Base-by-base conservation (phyloP, 2,113 vertebrate genomes). In the Gopherus flavomarginatus region DNA sequence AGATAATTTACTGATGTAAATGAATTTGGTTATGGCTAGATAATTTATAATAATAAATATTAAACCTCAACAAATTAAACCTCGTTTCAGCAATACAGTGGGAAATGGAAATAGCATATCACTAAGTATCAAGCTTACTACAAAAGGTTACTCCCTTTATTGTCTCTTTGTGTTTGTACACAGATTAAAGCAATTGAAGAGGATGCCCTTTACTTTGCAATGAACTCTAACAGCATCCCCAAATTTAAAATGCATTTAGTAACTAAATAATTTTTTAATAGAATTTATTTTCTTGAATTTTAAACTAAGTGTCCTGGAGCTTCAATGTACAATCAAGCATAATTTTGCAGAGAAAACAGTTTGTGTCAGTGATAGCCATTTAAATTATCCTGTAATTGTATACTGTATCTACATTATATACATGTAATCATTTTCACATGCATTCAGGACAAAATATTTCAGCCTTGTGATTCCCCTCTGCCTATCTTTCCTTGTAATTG, bases 11-110 rank as follows among this genome's bases (percentile, higher is more conserved):
- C 89, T 75, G 19, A 95, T 90, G 93, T 81, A 97, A 94, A 96
- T 94, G 2, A 49, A 35, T 88, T 92, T n/a, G 38, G 24, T 89
- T 95, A 87, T 3, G 54, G 83, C n/a, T 13, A 89, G 90, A 83
- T 93, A 56, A 94, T 95, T 96, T 91, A 95, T 92, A 89, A 90
- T 79, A 85, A 95, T 92, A 96, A 95, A 93, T 90, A 96, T 35
- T 56, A 56, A 84, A 95, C 85, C 90, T 80, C 90, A 81, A 85
- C 88, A 96, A 96, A 94, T 57, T 90, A 79, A 92, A 86, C 26
- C 44, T 77, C 78, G 38, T 72, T 84, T 53, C 35, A 77, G 52
- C 35, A 79, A 84, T 21, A 24, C 65, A 92, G n/a, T 50, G 78
- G 65, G 90, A 92, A 95, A 85, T 84, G 54, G 81, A 95, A 92